Evolutionary conservation across 2,888 invertebrate genomes (phyloP).

Genomic region (Polydesmus complanatus): DNA sequence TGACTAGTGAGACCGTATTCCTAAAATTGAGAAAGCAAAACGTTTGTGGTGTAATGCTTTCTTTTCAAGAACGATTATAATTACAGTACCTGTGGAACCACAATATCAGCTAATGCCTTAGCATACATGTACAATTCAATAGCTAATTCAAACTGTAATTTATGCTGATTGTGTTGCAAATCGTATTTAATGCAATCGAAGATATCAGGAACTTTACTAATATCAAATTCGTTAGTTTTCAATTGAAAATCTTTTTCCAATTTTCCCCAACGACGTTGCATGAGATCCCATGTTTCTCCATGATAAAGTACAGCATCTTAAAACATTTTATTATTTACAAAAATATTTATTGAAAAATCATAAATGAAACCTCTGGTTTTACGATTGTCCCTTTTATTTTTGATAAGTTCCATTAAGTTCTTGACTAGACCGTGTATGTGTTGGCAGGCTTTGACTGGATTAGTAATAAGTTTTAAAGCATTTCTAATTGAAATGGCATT

Average conservation of each 20-base stretch:
- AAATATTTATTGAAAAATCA: background rate
- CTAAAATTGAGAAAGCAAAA: slow-evolving; percentile 33
- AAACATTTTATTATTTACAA: background rate
- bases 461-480: slow-evolving; percentile 87
- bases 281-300: slow-evolving; percentile 96
- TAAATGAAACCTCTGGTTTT: slow-evolving; percentile 57
- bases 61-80: background rate
- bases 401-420: slow-evolving; percentile 69
- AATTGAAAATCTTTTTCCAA: slow-evolving; percentile 95
- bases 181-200: slow-evolving; percentile 99
- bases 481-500: slow-evolving; percentile 78
- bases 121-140: slow-evolving; percentile 89
- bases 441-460: slow-evolving; percentile 85
- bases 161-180: slow-evolving; percentile 92
- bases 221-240: slow-evolving; percentile 84
- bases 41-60: slow-evolving; percentile 1
- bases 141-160: slow-evolving; percentile 61
- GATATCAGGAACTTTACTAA: slow-evolving; percentile 97
- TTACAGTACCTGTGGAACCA: slow-evolving; percentile 74
- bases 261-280: slow-evolving; percentile 95
- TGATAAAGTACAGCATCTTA: slow-evolving; percentile 84
- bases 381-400: slow-evolving; percentile 69
- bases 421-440: slow-evolving; percentile 78
- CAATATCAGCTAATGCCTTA: slow-evolving; percentile 94
- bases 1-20: slow-evolving; percentile 92